phyloP scores from a whole-genome alignment of 2,888 invertebrate genomes.

The Fragum sueziense region DNA sequence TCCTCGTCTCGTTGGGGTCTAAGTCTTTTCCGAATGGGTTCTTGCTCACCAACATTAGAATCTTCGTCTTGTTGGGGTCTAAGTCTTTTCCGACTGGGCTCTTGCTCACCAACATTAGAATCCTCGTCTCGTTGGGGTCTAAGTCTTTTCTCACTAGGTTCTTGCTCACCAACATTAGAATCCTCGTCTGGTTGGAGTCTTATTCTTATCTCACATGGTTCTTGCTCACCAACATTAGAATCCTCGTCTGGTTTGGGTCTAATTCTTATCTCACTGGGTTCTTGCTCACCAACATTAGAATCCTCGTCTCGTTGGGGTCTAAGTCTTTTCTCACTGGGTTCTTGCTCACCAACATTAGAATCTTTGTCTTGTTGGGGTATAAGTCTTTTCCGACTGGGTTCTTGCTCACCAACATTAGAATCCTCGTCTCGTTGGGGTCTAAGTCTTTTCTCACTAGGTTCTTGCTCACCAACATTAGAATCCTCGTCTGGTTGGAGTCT shows the following conservation, averaged over 20 bases:
- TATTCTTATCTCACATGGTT: slow-evolving; percentile 11
- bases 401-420: not conserved
- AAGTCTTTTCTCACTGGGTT: slow-evolving; percentile 14
- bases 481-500: too few relatives aligned
- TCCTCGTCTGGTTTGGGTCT: too few relatives aligned
- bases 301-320: not conserved
- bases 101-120: too few relatives aligned
- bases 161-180: slow-evolving; percentile 6
- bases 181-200: not conserved
- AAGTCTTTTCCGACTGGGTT: too few relatives aligned
- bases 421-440: not conserved
- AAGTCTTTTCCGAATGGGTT: slow-evolving; percentile 13
- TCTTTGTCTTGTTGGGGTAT: too few relatives aligned
- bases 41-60: not conserved
- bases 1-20: not conserved
- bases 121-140: too few relatives aligned
- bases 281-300: not conserved
- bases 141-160: too few relatives aligned
- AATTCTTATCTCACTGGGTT: too few relatives aligned
- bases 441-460: slow-evolving; percentile 13
- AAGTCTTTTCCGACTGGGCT: too few relatives aligned
- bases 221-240: not conserved
- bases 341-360: not conserved
- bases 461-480: not conserved
- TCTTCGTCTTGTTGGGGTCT: too few relatives aligned